phyloP scores from a whole-genome alignment of 2,888 invertebrate genomes.

The Oegoconia quadripuncta region DNA sequence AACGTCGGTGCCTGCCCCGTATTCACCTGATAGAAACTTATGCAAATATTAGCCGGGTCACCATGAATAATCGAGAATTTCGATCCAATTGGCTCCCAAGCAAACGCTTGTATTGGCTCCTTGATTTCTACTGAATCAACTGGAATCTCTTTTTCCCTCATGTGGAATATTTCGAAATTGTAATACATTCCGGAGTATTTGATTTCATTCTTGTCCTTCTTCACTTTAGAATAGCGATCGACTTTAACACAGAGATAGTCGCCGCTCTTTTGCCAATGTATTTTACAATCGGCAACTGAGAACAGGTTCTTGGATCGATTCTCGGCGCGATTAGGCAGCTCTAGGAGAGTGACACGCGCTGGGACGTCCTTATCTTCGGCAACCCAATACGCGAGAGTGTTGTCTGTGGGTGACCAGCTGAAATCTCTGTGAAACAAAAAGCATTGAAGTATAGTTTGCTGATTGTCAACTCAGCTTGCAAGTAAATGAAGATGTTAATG shows the following conservation, averaged over 20 bases:
- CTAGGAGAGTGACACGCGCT: slow-evolving; percentile 94
- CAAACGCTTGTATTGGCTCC: slow-evolving; percentile 94
- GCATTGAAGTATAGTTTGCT: background rate
- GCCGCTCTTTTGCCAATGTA: slow-evolving; percentile 99
- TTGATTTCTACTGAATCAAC: slow-evolving; percentile 98
- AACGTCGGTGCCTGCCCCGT: slow-evolving; percentile 93
- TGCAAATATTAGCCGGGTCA: slow-evolving; percentile 88
- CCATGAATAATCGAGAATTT: slow-evolving; percentile 99
- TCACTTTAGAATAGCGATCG: slow-evolving; percentile 90
- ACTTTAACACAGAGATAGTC: slow-evolving; percentile 97
- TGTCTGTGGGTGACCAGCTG: slow-evolving; percentile 98
- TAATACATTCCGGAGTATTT: slow-evolving; percentile 98
- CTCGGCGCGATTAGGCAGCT: slow-evolving; percentile 94
- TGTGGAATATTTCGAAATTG: slow-evolving; percentile 99
- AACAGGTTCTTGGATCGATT: slow-evolving; percentile 96
- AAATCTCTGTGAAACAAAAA: slow-evolving; percentile 83
- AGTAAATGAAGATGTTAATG: background rate
- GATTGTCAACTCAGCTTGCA: too few relatives aligned
- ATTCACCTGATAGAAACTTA: slow-evolving; percentile 94
- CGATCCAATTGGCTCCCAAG: slow-evolving; percentile 98
- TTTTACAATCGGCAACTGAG: slow-evolving; percentile 98
- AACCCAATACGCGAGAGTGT: slow-evolving; percentile 98
- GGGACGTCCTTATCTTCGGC: slow-evolving; percentile 98
- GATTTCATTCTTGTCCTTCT: slow-evolving; percentile 94
- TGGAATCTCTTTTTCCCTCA: slow-evolving; percentile 98